Conservation (phyloP, 1,140 invertebrate species). For the Drosophila lowei region DNA sequence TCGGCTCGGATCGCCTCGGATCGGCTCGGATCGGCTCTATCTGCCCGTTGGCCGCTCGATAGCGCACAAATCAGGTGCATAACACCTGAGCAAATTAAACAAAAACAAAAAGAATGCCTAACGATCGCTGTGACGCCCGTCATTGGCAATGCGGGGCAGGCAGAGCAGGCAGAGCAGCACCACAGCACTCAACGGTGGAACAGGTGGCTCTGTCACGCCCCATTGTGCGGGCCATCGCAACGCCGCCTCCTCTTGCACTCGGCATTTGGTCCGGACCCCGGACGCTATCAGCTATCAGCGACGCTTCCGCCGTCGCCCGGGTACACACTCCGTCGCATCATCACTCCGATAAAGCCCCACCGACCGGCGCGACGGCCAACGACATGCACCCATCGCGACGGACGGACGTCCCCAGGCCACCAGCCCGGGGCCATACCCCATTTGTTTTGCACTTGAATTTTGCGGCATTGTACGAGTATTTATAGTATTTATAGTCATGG, state of each 20-base stretch:
- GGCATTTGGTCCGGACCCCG: slow-evolving; percentile 53
- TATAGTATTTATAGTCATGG: slow-evolving; percentile 60
- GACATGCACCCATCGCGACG: too few species aligned
- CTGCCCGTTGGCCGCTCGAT: slow-evolving; percentile 63
- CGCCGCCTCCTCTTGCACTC: slow-evolving; percentile 62
- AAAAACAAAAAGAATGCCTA: slow-evolving; percentile 51
- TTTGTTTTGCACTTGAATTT: slow-evolving; percentile 76
- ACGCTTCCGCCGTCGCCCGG: slow-evolving; percentile 57
- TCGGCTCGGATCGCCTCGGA: not conserved
- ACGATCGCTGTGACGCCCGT: slow-evolving; percentile 50
- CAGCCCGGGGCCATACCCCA: slow-evolving; percentile 21
- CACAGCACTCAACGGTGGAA: slow-evolving; percentile 35
- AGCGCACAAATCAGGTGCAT: slow-evolving; percentile 76
- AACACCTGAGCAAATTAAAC: slow-evolving; percentile 77
- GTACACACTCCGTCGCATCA: slow-evolving; percentile 20
- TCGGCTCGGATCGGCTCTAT: slow-evolving; percentile 14
- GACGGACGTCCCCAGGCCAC: not conserved
- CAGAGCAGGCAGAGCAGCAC: too few species aligned
- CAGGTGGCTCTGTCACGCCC: slow-evolving; percentile 71
- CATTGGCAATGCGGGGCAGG: slow-evolving; percentile 53
- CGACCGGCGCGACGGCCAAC: not conserved
- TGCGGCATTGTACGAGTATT: slow-evolving; percentile 53
- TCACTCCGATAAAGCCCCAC: slow-evolving; percentile 39
- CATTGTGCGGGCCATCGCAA: slow-evolving; percentile 9
- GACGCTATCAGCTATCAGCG: slow-evolving; percentile 49